Evolutionary conservation across 2,113 vertebrate species (phyloP).

Genomic region (Mugil cephalus): DNA sequence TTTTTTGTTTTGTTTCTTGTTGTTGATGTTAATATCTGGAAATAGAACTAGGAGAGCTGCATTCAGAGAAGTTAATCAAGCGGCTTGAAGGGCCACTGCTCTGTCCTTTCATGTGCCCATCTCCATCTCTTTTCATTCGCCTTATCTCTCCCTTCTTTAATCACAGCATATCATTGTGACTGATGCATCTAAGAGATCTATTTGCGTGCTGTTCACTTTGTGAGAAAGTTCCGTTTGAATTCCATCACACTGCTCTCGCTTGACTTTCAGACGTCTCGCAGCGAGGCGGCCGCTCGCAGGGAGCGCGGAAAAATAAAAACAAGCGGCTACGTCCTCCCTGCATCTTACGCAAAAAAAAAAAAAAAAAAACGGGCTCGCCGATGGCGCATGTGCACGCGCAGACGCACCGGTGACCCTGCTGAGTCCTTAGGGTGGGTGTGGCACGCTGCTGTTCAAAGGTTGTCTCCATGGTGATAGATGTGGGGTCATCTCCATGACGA

Average conservation of each 20-base stretch:
- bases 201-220: conserved; percentile 62
- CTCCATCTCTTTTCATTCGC: conserved; percentile 52
- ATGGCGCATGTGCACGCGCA: conserved; percentile 5
- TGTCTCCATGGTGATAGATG: conserved; percentile 79
- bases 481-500: conserved; percentile 79
- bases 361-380: too few relatives aligned
- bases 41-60: conserved; percentile 55
- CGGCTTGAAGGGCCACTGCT: conserved; percentile 51
- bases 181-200: conserved; percentile 60
- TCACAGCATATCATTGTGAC: conserved; percentile 66
- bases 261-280: conserved; percentile 60
- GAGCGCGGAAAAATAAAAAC: conserved; percentile 51
- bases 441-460: conserved; percentile 55
- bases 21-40: conserved; percentile 46
- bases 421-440: conserved; percentile 65
- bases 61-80: conserved; percentile 68
- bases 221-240: conserved; percentile 67
- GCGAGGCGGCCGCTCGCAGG: conserved; percentile 33
- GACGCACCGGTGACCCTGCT: conserved; percentile 31
- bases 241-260: conserved; percentile 37
- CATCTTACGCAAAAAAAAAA: conserved; percentile 30
- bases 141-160: conserved; percentile 69
- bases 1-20: conserved; percentile 30
- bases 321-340: conserved; percentile 16
- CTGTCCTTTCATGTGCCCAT: conserved; percentile 66